These are phyloP conservation scores for Pseudomyrmex sp. DNA, from an alignment of 1,140 invertebrate species.

Conservation along the genomic window DNA sequence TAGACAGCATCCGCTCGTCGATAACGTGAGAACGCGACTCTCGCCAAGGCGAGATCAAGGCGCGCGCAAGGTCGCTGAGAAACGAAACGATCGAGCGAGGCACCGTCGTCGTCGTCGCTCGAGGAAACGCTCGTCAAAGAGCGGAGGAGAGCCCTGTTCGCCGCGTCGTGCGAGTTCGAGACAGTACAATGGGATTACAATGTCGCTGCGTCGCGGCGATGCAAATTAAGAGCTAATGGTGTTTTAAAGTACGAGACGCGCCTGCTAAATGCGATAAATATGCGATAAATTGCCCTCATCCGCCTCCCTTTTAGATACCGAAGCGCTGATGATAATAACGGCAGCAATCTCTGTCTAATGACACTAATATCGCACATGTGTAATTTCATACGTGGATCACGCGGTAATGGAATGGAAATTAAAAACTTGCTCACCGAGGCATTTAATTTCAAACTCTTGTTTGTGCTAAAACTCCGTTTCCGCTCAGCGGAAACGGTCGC, in stretches of 20 bases:
- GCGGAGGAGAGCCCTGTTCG: not conserved
- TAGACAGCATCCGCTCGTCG: slow-evolving; percentile 34
- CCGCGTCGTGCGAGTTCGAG: slow-evolving; percentile 8
- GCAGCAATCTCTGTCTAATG: slow-evolving; percentile 6
- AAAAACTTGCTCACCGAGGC: slow-evolving; percentile 1
- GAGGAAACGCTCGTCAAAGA: slow-evolving; percentile 56
- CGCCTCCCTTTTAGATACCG: slow-evolving; percentile 1
- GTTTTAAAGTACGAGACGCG: slow-evolving; percentile 53
- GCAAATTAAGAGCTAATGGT: slow-evolving; percentile 52
- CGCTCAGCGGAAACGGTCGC: slow-evolving; percentile 17
- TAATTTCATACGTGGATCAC: slow-evolving; percentile 1
- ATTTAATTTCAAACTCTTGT: slow-evolving; percentile 15
- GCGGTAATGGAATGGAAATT: slow-evolving; percentile 15
- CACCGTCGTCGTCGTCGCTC: slow-evolving; percentile 3
- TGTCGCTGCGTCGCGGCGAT: slow-evolving; percentile 37
- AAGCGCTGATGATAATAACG: slow-evolving; percentile 31
- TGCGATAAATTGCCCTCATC: slow-evolving; percentile 44
- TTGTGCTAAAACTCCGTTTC: not conserved
- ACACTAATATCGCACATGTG: slow-evolving; percentile 12
- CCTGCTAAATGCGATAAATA: slow-evolving; percentile 37
- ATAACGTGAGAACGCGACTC: slow-evolving; percentile 66
- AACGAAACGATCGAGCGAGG: slow-evolving; percentile 12
- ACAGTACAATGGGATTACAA: slow-evolving; percentile 53
- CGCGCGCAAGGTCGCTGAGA: slow-evolving; percentile 19
- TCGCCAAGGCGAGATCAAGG: not conserved